These are phyloP conservation scores for Erebia palarica DNA, from an alignment of 2,888 invertebrate genomes.

Conservation along the genomic window DNA sequence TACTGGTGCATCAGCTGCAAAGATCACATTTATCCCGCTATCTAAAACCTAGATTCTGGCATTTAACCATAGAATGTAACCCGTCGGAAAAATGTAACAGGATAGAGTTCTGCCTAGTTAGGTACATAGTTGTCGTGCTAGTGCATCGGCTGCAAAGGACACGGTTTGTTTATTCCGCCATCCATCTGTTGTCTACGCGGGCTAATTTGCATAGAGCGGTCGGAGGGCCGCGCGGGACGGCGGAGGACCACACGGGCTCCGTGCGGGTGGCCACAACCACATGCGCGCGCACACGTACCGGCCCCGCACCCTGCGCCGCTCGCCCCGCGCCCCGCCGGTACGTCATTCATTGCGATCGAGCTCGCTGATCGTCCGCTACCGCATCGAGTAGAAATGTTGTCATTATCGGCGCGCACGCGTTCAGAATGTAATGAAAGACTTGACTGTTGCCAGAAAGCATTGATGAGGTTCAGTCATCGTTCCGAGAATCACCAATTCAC, in stretches of 20 bases:
- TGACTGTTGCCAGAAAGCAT: slow-evolving; percentile 54
- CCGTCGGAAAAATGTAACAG: background rate
- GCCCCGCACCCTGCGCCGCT: slow-evolving; percentile 50
- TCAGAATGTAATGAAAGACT: slow-evolving; percentile 68
- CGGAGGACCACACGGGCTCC: slow-evolving; percentile 80
- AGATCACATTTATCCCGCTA: slow-evolving; percentile 80
- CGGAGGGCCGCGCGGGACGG: slow-evolving; percentile 47
- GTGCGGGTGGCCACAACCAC: slow-evolving; percentile 82
- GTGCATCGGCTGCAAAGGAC: slow-evolving; percentile 64
- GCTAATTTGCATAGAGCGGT: slow-evolving; percentile 82
- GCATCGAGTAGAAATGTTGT: slow-evolving; percentile 77
- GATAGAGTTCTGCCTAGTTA: slow-evolving; percentile 1
- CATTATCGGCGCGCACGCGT: slow-evolving; percentile 75
- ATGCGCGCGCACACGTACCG: slow-evolving; percentile 64
- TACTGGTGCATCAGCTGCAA: slow-evolving; percentile 54
- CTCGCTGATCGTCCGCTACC: slow-evolving; percentile 73
- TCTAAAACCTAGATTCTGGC: slow-evolving; percentile 45
- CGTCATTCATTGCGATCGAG: slow-evolving; percentile 82
- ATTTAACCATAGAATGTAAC: background rate
- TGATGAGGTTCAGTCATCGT: slow-evolving; percentile 59
- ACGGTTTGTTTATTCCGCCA: slow-evolving; percentile 80
- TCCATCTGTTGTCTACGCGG: slow-evolving; percentile 82
- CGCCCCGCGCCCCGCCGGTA: slow-evolving; percentile 51
- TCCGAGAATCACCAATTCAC: slow-evolving; percentile 43
- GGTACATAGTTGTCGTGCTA: slow-evolving; percentile 30